A percentile compares a stretch with the other conserved stretches of the same genome.
Evolutionary conservation across 1,140 invertebrate genomes (phyloP).

Genomic region (Drosophila bifasciata): DNA sequence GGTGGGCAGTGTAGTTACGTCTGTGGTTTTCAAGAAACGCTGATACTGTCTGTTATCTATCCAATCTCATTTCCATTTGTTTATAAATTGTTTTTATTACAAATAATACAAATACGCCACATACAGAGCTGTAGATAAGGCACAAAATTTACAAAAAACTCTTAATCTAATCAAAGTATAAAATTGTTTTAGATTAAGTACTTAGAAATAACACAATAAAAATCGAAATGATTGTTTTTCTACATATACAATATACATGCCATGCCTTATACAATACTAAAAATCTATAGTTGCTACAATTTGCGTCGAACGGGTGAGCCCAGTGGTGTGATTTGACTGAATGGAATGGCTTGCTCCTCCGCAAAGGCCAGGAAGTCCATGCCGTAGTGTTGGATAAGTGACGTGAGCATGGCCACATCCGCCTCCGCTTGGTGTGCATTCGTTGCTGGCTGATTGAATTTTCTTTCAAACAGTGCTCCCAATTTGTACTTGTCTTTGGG

Average conservation of each 20-base stretch:
- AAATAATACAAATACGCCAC: too few species aligned
- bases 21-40: conserved; percentile 87
- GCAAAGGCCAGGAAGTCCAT: conserved; percentile 86
- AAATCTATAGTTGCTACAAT: neutral
- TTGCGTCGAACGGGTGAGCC: conserved; percentile 12
- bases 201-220: too few species aligned
- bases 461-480: conserved; percentile 85
- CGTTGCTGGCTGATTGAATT: conserved; percentile 83
- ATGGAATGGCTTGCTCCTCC: conserved; percentile 84
- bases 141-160: too few species aligned
- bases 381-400: conserved; percentile 85
- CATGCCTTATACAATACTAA: too few species aligned
- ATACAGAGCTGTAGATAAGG: too few species aligned
- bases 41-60: neutral
- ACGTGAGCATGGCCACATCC: conserved; percentile 86
- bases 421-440: conserved; percentile 86
- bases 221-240: too few species aligned
- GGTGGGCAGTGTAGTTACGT: conserved; percentile 91
- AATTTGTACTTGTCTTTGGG: conserved; percentile 85
- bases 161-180: too few species aligned
- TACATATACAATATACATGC: too few species aligned
- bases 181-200: too few species aligned
- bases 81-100: too few species aligned
- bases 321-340: conserved; percentile 65
- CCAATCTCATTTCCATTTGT: too few species aligned